Evolutionary conservation across 2,797 vertebrate genomes (phyloP), one percentile per base, ranked within the genome.

Genomic region (Chromobotia macracanthus): DNA sequence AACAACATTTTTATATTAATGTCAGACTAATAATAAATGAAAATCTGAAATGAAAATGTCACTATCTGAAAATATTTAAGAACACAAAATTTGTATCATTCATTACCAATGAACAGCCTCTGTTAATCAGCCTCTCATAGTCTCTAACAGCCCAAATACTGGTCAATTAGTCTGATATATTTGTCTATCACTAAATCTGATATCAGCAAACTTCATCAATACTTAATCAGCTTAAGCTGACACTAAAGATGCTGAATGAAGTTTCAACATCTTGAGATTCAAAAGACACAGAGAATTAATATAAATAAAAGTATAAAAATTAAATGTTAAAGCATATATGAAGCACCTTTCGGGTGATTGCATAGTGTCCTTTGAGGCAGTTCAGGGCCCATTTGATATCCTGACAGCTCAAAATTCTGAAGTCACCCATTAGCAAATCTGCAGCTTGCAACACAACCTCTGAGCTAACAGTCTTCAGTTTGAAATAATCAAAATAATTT

Each of bases 361-460:
- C 97, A 97, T 98, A 99, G 95, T 99, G 97, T 95, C 97, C 97
- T 92, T 97, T 98, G 87, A 99, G 95, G 84, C 94, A 94, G 0
- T 97, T 97, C 38, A 99, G 95, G 1, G 96, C 95, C 97, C 97
- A 99, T 88, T 98, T 98, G 89, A 99, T 97, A 89, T 98, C 97
- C 87, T 97, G 96, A 89, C 96, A 97, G 91, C 96, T 98, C 84
- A 99, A 94, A 97, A 98, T 98, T 88, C 95, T 94, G 92, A 99
- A 99, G 85, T 98, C 97, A 0, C 95, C 94, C 96, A 98, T 98
- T 82, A 99, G 94, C 88, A 99, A 90, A 87, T 99, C 97, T 1
- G 96, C 94, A 51, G 97, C 96, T 91, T 98, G 97, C 86, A 96
- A 93, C 83, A 95, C 89, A 50, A 94, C 94, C 71, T 95, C 94